Evolutionary conservation across 2,888 invertebrate genomes (phyloP).

Genomic region (Temnothorax rugatulus): DNA sequence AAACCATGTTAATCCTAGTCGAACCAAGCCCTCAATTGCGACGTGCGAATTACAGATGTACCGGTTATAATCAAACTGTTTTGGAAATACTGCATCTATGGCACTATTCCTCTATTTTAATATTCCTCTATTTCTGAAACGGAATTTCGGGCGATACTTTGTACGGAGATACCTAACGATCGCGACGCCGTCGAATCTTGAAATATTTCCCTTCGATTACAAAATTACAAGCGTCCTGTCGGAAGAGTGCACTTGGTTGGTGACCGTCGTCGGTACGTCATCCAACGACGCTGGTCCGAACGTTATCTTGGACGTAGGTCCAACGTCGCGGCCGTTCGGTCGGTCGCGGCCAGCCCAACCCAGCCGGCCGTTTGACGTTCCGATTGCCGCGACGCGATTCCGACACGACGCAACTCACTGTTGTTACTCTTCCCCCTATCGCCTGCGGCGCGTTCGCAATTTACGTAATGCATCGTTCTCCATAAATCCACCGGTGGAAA

Average conservation of each 20-base stretch:
- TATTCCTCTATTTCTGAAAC: too few relatives aligned
- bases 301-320: constrained; percentile 44
- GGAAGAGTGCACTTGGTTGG: neutral
- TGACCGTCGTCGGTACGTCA: constrained; percentile 1
- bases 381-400: constrained; percentile 53
- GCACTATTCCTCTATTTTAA: neutral
- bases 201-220: neutral
- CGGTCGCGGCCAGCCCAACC: neutral
- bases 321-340: constrained; percentile 19
- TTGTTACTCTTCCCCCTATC: constrained; percentile 52
- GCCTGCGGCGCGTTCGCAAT: constrained; percentile 56
- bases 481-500: constrained; percentile 56
- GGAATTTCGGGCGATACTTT: neutral
- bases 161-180: neutral
- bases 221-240: neutral
- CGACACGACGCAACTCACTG: constrained; percentile 29
- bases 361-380: constrained; percentile 12
- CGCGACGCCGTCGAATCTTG: neutral
- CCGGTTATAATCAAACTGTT: constrained; percentile 9
- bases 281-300: constrained; percentile 15
- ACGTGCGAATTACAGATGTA: constrained; percentile 5
- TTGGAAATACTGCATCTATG: neutral
- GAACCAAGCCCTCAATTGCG: constrained; percentile 13
- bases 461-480: constrained; percentile 62
- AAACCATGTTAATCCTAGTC: constrained; percentile 29